phyloP scores from a whole-genome alignment of 2,113 vertebrate genomes.

The Pavo muticus region DNA sequence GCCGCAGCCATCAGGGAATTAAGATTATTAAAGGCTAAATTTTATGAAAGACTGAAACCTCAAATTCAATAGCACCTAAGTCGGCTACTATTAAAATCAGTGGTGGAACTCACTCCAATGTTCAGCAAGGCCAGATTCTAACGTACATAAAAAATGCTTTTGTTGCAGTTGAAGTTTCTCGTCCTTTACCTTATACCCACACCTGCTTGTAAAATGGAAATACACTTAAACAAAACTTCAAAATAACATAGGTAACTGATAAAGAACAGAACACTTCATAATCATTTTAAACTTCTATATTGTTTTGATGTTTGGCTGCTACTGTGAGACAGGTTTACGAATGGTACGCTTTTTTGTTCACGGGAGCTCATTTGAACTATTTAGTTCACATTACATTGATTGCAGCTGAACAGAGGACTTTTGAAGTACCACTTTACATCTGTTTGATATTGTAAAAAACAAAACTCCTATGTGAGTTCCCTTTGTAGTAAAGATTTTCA shows the following conservation, averaged over 20 bases:
- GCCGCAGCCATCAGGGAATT: background rate
- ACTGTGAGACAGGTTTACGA: constrained; percentile 19
- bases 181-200: background rate
- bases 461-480: background rate
- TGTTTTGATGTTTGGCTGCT: constrained; percentile 8
- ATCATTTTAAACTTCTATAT: background rate
- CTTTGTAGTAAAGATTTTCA: background rate
- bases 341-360: background rate
- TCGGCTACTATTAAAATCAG: constrained; percentile 11
- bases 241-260: background rate
- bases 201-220: background rate
- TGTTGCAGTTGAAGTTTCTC: background rate
- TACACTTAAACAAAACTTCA: background rate
- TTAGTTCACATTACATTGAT: background rate
- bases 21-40: constrained; percentile 39
- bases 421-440: constrained; percentile 36
- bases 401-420: background rate
- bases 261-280: background rate
- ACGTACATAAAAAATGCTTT: background rate
- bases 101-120: background rate
- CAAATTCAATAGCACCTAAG: constrained; percentile 35
- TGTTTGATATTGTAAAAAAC: constrained; percentile 28
- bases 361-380: background rate
- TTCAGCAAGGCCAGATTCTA: background rate
- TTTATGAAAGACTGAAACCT: constrained; percentile 59